Evolutionary conservation across 1,140 invertebrate genomes (phyloP), one percentile per base, ranked within the genome.

Genomic region (Drosophila biarmipes): DNA sequence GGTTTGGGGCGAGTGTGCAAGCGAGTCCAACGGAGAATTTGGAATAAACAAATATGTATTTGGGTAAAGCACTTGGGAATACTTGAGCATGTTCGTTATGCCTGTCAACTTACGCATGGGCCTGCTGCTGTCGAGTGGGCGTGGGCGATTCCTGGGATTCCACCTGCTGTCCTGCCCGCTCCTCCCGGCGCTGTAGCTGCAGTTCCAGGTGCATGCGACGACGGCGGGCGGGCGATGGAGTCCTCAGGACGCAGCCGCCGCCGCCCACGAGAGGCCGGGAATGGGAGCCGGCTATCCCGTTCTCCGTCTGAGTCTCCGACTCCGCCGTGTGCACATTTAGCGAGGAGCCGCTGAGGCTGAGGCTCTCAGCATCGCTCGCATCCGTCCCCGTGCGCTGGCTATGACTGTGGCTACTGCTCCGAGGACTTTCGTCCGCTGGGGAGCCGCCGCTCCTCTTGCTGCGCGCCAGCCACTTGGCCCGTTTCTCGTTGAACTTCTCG

Each of bases 401-500:
- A 29, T 67, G 52, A 12, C 63, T 86, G 45, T 29, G 52, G 34
- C 56, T 74, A 34, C 69, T 73, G 69, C 69, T 73, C 8, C 54
- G 52, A 0, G 67, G 49, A 46, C 73, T 69, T 11, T 56, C 35
- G 24, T 49, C 57, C 29, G 62, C 34, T 21, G 54, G 64, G 11
- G 68, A 51, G 38, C 27, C 29, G 14, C 45, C 45, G 14, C 48
- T 49, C 6, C 85, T 74, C n/a, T 87, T 90, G 54, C 66, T 75
- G 17, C 80, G 73, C 46, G 89, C 89, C 61, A 90, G 52, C 91
- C 91, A 92, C 55, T 90, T 90, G 31, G 90, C 85, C 34, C 86
- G 80, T 38, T 90, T 76, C 74, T 91, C 85, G 46, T 91, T 91
- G 56, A 92, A 80, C 73, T 92, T 92, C 48, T 92, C 91, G 63